Evolutionary conservation across 2,888 invertebrate genomes (phyloP), one percentile per base, ranked within the genome.

Genomic region (Biston stratarius): DNA sequence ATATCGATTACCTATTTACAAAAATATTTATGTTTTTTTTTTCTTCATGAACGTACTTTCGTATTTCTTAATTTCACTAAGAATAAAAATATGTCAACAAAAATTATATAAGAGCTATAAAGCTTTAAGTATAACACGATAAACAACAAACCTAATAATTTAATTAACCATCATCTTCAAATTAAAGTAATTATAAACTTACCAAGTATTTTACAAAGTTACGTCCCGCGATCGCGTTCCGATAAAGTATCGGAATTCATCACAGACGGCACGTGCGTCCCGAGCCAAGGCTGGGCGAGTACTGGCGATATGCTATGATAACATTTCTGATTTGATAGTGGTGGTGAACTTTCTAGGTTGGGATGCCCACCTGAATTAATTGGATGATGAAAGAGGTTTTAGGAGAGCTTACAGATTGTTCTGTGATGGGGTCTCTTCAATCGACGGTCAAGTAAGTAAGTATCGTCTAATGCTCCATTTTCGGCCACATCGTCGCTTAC

Each of bases 241-340:
- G 49, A 44, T 61, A 45, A 51, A 63, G 67, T 68, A 69, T 65
- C 64, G 71, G 70, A 53, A 62, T 69, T 74, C 61, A 56, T 34
- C 33, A n/a, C 53, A 40, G 64, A 58, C 63, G 69, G 69, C 77
- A 79, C 89, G 89, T 84, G 79, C 79, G 76, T 72, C 70, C 69
- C 75, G 72, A 69, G 74, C 82, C 81, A 75, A 67, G 57, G 78
- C 55, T 76, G 78, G 77, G 70, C 49, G 69, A 73, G 63, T 75
- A 84, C 83, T 83, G 79, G 59, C 71, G 56, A 57, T 36, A 5
- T 11, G 49, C 45, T 61, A 15, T 75, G 76, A 76, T 76, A 76
- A 9, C 38, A 24, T 24, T 24, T 38, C 6, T 38, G 38, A 38
- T 38, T 70, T 77, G 76, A 77, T 78, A 76, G 74, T 69, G 63